Percentiles rank a stretch among this genome's conserved stretches.
Evolutionary conservation across 2,113 vertebrate species (phyloP).

Genomic region (Chunga burmeisteri): DNA sequence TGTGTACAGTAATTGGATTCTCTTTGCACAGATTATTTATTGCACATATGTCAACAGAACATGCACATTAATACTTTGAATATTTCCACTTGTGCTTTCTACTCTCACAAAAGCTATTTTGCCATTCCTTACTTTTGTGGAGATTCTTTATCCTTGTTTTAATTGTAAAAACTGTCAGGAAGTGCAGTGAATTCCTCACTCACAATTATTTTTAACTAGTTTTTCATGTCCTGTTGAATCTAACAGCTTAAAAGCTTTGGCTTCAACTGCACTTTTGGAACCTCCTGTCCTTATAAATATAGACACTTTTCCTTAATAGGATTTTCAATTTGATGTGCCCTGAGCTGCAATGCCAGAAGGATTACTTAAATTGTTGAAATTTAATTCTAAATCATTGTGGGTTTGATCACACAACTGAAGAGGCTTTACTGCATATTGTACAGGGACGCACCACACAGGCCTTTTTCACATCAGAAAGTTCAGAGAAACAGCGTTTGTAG

Average conservation of each 20-base stretch:
- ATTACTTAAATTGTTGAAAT: constrained; percentile 31
- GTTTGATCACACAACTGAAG: neutral
- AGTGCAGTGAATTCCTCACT: neutral
- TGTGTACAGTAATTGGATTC: constrained; percentile 3
- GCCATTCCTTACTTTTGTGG: neutral
- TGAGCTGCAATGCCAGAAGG: neutral
- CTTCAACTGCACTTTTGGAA: neutral
- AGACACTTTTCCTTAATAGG: neutral
- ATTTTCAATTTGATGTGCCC: constrained; percentile 4
- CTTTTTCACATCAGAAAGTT: neutral
- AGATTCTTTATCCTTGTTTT: neutral
- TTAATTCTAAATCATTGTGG: constrained; percentile 10
- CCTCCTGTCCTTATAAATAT: neutral
- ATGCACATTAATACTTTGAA: neutral
- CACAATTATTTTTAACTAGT: neutral
- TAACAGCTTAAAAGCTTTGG: constrained; percentile 6
- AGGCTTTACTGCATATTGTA: neutral
- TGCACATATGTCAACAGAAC: neutral
- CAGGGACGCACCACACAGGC: neutral
- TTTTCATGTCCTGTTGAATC: neutral
- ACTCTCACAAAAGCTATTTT: neutral
- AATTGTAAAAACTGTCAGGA: neutral
- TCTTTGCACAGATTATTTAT: neutral
- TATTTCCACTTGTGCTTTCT: neutral
- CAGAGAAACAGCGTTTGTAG: neutral